These are phyloP conservation scores for Emys orbicularis DNA, from an alignment of 2,797 vertebrate genomes.

Conservation along the genomic window DNA sequence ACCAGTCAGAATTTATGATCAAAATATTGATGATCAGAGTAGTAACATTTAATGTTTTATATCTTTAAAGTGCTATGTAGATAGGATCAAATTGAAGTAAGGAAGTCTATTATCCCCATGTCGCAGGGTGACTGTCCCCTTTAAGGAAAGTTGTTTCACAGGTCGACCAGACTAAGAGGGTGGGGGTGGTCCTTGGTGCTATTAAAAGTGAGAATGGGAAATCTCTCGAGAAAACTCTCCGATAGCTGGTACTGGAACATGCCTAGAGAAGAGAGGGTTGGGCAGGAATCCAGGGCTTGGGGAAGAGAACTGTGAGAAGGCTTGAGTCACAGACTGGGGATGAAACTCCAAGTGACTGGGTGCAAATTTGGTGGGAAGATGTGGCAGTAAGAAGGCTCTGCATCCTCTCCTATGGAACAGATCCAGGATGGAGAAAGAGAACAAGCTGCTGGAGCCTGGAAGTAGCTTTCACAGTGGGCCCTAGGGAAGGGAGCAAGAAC, in stretches of 20 bases:
- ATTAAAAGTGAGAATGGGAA: background rate
- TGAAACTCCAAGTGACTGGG: background rate
- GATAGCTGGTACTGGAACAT: background rate
- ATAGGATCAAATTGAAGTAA: background rate
- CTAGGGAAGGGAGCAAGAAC: background rate
- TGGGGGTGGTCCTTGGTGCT: background rate
- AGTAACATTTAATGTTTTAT: background rate
- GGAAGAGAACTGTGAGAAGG: background rate
- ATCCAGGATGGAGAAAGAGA: background rate
- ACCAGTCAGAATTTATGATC: background rate
- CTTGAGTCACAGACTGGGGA: background rate
- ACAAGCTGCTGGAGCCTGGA: background rate
- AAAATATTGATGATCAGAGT: background rate
- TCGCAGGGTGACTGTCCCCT: background rate
- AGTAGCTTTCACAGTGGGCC: background rate
- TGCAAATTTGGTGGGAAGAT: background rate
- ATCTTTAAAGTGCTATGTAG: background rate
- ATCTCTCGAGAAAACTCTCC: background rate
- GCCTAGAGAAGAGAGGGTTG: background rate
- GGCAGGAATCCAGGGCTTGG: background rate
- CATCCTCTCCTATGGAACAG: background rate
- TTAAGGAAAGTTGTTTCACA: background rate
- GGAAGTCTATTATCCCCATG: background rate
- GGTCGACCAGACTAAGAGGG: background rate
- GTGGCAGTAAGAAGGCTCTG: background rate